These are phyloP conservation scores for Trichonephila clavipes DNA, from an alignment of 1,140 invertebrate species.

Conservation along the genomic window DNA sequence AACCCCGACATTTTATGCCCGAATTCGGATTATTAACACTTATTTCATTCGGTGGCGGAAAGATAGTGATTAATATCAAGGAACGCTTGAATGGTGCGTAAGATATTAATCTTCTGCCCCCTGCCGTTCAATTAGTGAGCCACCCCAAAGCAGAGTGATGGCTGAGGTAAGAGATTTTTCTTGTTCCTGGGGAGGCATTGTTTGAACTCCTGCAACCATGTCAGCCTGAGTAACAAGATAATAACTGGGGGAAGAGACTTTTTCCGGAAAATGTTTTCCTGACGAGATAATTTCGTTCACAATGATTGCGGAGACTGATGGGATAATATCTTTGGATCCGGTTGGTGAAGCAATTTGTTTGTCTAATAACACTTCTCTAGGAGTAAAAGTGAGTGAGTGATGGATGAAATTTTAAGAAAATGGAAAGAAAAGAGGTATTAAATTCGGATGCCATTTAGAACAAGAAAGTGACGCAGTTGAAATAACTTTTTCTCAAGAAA, in stretches of 20 bases:
- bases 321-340: not conserved
- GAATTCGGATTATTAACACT: conserved; percentile 16
- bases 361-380: not conserved
- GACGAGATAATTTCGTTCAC: conserved; percentile 5
- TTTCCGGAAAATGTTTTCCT: not conserved
- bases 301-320: conserved; percentile 4
- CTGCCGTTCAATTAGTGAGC: conserved; percentile 41
- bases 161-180: not conserved
- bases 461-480: not conserved
- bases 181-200: not conserved
- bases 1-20: not conserved
- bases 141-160: not conserved
- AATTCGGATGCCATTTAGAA: not conserved
- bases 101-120: conserved; percentile 43
- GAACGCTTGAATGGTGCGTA: not conserved
- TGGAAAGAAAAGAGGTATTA: not conserved
- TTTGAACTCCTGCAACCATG: conserved; percentile 12
- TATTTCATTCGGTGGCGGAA: not conserved
- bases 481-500: not conserved
- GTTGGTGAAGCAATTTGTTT: not conserved
- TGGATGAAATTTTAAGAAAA: not conserved
- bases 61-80: conserved; percentile 24
- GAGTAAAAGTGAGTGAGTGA: not conserved
- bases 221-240: conserved; percentile 19
- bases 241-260: not conserved